Evolutionary conservation across 2,888 invertebrate species (phyloP), one percentile per base, ranked within the genome.

Genomic region (Ashinkailepas kermadecensis): DNA sequence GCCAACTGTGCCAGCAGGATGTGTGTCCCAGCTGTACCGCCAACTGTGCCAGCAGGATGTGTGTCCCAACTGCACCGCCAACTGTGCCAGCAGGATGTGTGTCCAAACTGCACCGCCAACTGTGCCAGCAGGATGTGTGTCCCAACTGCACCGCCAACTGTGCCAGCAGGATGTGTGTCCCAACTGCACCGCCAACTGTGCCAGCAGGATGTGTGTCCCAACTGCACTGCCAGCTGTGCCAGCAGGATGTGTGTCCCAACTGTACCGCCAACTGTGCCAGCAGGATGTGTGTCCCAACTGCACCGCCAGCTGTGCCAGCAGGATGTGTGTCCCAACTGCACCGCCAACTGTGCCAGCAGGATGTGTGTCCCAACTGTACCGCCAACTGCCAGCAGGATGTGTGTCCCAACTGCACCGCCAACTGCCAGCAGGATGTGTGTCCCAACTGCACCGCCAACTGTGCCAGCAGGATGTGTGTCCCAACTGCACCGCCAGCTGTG

Each of bases 221-320:
- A 39, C 39, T 39, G 39, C n/a, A n/a, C n/a, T n/a, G n/a, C n/a
- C n/a, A n/a, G 54, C 79, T 78, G 56, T 65, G 25, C 65, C 39
- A 81, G 62, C 64, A 74, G 59, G 74, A 82, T 81, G 64, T 78
- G 74, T 54, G 74, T 74, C 18, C 15, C 58, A n/a, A n/a, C 83
- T 82, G 81, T 80, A n/a, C 78, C 39, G 70, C 39, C 82, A 70
- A 80, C 81, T 62, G 67, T 78, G 82, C 39, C 81, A 57, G 81
- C 84, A 25, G 81, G 83, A 11, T 58, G 64, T n/a, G n/a, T n/a
- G n/a, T n/a, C n/a, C n/a, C n/a, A n/a, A n/a, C 83, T 81, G 81
- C 78, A 23, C 78, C 54, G 70, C 39, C 82, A 74, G 81, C 81
- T 62, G 67, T 78, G 82, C 39, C 81, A 56, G 81, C 84, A 23